phyloP scores from a whole-genome alignment of 1,140 invertebrate species.

The Limonius californicus region DNA sequence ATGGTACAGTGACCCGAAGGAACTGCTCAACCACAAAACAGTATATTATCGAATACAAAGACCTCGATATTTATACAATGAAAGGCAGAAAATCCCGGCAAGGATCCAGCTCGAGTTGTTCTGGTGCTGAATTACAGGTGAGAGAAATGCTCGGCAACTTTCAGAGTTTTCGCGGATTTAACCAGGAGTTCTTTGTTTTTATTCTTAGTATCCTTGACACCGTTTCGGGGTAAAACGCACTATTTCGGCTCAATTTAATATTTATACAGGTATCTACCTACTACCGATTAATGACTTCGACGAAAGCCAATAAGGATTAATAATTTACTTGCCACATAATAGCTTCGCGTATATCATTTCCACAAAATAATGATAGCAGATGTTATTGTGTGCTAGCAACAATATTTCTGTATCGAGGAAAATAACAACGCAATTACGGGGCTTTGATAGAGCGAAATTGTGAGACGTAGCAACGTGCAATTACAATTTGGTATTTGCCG shows the following conservation, averaged over 20 bases:
- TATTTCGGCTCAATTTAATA: background rate
- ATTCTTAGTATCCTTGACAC: background rate
- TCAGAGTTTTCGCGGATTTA: background rate
- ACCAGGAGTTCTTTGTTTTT: background rate
- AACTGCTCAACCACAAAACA: background rate
- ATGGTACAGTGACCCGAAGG: too few species aligned
- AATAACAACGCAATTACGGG: too few species aligned
- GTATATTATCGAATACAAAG: background rate
- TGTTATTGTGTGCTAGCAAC: too few species aligned
- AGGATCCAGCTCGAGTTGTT: background rate
- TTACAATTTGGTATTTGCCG: too few species aligned
- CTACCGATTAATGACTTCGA: background rate
- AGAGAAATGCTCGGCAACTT: too few species aligned
- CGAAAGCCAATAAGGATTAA: conserved; percentile 1
- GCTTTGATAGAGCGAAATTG: too few species aligned
- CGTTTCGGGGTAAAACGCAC: background rate
- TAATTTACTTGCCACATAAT: background rate
- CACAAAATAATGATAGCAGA: background rate
- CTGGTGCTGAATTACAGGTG: background rate
- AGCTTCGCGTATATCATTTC: background rate
- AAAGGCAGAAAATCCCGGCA: background rate
- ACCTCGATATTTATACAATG: background rate
- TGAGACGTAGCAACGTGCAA: too few species aligned
- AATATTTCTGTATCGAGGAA: too few species aligned
- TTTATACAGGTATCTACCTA: background rate